Base-by-base conservation (phyloP, 1,140 invertebrate species). In the Calephelis virginiensis region DNA sequence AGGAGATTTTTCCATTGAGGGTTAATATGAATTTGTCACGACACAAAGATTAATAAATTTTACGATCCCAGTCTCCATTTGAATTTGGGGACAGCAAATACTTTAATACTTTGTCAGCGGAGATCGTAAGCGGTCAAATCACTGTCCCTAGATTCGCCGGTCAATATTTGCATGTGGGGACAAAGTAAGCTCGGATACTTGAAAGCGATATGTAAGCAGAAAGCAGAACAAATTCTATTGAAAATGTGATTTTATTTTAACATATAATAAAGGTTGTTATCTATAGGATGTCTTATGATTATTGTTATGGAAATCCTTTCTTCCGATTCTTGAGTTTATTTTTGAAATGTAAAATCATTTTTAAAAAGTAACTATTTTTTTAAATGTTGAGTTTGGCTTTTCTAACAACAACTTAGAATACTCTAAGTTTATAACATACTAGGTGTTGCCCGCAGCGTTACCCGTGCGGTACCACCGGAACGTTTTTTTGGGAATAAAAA, bases 101-200 rank as follows among this genome's bases (percentile, higher is more conserved):
- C 53, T 56, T 56, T 28, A 56, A 56, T 56, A 37, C 28, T 9
- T 56, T 56, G 53, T 56, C 53, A 56, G 53, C 53, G 17, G 53
- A 56, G 53, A 56, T 56, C 28, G 53, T 56, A 28, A 56, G 53
- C 53, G 53, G 53, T 56, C 53, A 56, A 61, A 66, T 66, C 46
- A 66, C 56, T 59, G 43, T 66, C 59, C 65, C 45, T 37, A 66
- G 65, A 28, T 9, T 56, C 53, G 17, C 28, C 28, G 14, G 53
- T 56, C 53, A 56, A 56, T 56, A 56, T 56, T 56, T 56, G 17
- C 28, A 17, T 37, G 14, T 17, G 50, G 14, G 50, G 50, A 6
- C 17, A 28, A 56, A 14, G 12, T 28, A 43, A 56, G 53, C 53
- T 28, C 53, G 53, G 53, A 11, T 12, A 56, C 17, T 37, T 17